A percentile compares a stretch with the other conserved stretches of the same genome.
These are phyloP conservation scores for Hyperoplus lanceolatus DNA, from an alignment of 2,797 vertebrate species.

Conservation along the genomic window DNA sequence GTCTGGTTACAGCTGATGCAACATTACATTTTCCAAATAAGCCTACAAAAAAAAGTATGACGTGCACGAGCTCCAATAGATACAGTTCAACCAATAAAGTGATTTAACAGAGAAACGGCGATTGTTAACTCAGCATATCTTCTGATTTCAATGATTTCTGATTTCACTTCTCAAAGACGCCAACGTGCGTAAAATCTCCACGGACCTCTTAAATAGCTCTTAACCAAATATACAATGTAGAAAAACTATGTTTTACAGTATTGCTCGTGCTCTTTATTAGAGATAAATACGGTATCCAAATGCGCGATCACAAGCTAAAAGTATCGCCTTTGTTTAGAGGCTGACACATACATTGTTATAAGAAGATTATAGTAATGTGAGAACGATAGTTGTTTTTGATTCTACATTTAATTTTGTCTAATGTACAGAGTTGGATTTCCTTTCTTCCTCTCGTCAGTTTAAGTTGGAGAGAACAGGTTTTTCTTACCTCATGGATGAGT, in stretches of 20 bases:
- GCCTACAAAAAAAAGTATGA: neutral
- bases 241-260: too few relatives aligned
- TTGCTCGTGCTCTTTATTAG: too few relatives aligned
- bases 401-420: neutral
- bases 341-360: neutral
- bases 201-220: neutral
- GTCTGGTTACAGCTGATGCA: neutral
- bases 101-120: neutral
- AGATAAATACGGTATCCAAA: neutral
- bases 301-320: neutral
- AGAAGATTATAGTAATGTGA: neutral
- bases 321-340: neutral
- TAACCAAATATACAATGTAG: too few relatives aligned
- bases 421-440: too few relatives aligned
- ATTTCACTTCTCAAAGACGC: neutral
- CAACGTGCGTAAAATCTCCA: neutral
- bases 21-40: neutral
- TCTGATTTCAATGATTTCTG: neutral
- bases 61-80: neutral
- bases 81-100: too few relatives aligned
- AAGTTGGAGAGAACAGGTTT: neutral
- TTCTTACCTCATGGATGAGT: constrained; percentile 88
- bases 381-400: neutral
- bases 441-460: fast-evolving
- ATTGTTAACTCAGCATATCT: neutral